Base-by-base conservation (phyloP, 2,113 vertebrate species). In the Osmerus eperlanus region DNA sequence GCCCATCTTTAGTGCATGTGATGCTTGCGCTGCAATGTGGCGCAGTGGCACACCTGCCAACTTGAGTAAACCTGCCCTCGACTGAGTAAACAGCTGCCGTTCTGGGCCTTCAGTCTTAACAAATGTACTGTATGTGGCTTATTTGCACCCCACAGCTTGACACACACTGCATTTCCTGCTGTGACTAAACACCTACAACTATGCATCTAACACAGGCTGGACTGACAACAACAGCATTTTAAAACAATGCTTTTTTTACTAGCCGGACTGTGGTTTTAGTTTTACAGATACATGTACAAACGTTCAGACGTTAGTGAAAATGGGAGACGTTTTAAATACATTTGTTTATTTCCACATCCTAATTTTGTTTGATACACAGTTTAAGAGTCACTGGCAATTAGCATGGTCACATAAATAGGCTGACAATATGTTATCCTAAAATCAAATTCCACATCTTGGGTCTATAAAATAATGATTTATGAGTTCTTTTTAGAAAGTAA, bases 381-480 rank as follows among this genome's bases (percentile, higher is more conserved):
- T 16, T 25, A 9, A 53, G 18, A 61, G 1, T 1, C 29, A 65
- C 41, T 47, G 41, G 41, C 7, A 7, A 47, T 47, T 47, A 47
- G 41, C 41, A 47, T 47, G 9, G 32, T 28, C 16, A 70, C 36
- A 56, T n/a, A 56, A 2, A 62, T 7, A 47, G 63, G 16, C 36
- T 28, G 15, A 19, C 32, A 55, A 15, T 3, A 2, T 23, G 11
- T n/a, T 55, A 75, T 59, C 59, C 47, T 60, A 29, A n/a, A 63
- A n/a, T 71, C 14, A 62, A 21, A 67, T 54, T 71, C 51, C 28
- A 73, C 15, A 52, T 74, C 36, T 60, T 12, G 52, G 67, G 12
- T 68, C 16, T 47, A 75, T 25, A 78, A 58, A 75, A 81, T 18
- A 8, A 14, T 78, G 81, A 87, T 89, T 89, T 84, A 90, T 82